These are phyloP conservation scores for Cephus spinipes DNA, from an alignment of 2,888 invertebrate genomes.

Conservation along the genomic window DNA sequence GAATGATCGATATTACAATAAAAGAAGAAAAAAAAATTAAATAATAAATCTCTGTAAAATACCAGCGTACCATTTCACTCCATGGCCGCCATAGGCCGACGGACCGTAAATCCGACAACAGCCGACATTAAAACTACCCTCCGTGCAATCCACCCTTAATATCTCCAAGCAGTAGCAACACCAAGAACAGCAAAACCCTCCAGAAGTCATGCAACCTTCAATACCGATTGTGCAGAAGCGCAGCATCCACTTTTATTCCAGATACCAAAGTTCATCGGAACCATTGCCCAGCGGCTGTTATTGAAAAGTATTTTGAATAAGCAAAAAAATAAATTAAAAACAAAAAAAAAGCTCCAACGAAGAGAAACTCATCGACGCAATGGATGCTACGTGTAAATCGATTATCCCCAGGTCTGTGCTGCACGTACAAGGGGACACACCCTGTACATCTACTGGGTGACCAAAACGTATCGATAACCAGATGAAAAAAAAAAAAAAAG, in stretches of 20 bases:
- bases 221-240: not conserved
- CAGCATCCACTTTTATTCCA: not conserved
- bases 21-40: not conserved
- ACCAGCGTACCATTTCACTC: not conserved
- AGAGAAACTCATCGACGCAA: not conserved
- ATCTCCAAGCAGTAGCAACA: not conserved
- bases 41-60: not conserved
- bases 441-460: not conserved
- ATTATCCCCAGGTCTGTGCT: not conserved
- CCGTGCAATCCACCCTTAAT: not conserved
- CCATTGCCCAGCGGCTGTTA: not conserved
- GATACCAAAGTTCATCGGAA: not conserved
- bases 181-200: not conserved
- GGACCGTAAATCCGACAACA: not conserved
- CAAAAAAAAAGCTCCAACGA: not conserved
- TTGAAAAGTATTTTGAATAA: not conserved
- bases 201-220: not conserved
- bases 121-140: conserved; percentile 12
- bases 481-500: not conserved
- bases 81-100: not conserved
- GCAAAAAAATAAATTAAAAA: not conserved
- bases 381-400: not conserved
- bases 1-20: not conserved
- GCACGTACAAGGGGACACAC: not conserved
- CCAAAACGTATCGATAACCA: not conserved